phyloP scores from a whole-genome alignment of 2,888 invertebrate species.

The Apotomis betuletana region DNA sequence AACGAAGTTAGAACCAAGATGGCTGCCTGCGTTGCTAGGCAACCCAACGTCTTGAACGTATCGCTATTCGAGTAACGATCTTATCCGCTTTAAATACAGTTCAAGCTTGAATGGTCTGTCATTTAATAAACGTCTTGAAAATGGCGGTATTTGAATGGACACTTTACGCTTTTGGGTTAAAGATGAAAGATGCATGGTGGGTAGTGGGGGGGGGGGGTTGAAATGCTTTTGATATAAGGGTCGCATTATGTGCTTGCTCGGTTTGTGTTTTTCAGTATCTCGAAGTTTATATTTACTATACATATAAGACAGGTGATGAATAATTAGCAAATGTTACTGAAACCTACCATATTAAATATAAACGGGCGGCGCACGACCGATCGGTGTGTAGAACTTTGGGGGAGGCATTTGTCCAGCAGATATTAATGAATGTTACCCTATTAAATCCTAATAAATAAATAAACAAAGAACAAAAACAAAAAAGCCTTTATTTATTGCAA shows the following conservation, averaged over 20 bases:
- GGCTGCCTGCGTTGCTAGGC: constrained; percentile 37
- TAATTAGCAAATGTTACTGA: too few relatives aligned
- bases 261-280: not conserved
- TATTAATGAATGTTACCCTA: too few relatives aligned
- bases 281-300: not conserved
- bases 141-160: constrained; percentile 6
- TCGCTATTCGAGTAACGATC: constrained; percentile 3
- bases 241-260: constrained; percentile 16
- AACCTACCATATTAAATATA: too few relatives aligned
- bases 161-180: constrained; percentile 11
- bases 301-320: too few relatives aligned
- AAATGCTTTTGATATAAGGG: constrained; percentile 28
- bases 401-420: too few relatives aligned
- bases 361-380: too few relatives aligned
- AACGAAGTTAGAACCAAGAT: constrained; percentile 42
- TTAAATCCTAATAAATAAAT: too few relatives aligned
- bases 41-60: constrained; percentile 15
- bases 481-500: too few relatives aligned
- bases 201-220: constrained; percentile 19
- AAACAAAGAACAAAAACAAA: too few relatives aligned
- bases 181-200: constrained; percentile 13
- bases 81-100: constrained; percentile 1
- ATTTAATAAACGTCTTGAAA: constrained; percentile 55
- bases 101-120: not conserved
- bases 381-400: too few relatives aligned